These are phyloP conservation scores for Philereme vetulata DNA, from an alignment of 2,888 invertebrate species.

Conservation along the genomic window DNA sequence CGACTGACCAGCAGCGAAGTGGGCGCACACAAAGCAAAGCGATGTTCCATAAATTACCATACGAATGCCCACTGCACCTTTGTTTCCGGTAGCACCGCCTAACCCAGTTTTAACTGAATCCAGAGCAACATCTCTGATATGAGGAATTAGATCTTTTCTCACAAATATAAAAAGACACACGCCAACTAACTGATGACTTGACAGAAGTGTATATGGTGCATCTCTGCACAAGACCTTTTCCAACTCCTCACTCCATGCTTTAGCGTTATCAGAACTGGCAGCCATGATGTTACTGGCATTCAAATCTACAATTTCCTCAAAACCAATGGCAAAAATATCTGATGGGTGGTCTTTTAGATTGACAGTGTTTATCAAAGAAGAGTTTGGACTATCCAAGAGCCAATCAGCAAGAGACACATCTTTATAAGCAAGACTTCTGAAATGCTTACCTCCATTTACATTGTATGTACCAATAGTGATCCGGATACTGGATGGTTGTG, in stretches of 20 bases:
- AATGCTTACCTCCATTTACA: constrained; percentile 99
- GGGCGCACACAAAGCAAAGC: constrained; percentile 98
- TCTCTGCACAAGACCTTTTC: constrained; percentile 96
- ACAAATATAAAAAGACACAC: constrained; percentile 98
- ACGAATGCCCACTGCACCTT: constrained; percentile 97
- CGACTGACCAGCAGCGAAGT: constrained; percentile 99
- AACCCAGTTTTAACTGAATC: constrained; percentile 99
- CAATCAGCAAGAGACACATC: constrained; percentile 94
- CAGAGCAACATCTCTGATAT: constrained; percentile 95
- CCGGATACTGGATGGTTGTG: constrained; percentile 87
- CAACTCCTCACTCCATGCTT: constrained; percentile 97
- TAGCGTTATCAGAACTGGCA: constrained; percentile 95
- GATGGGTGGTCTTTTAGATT: constrained; percentile 85
- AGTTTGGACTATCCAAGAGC: constrained; percentile 92
- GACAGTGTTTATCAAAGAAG: constrained; percentile 72
- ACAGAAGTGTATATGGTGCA: constrained; percentile 93
- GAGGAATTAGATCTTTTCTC: constrained; percentile 93
- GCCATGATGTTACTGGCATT: constrained; percentile 99
- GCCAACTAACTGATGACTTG: constrained; percentile 97
- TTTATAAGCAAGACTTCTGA: constrained; percentile 97
- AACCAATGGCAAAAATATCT: constrained; percentile 98
- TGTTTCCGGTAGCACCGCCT: constrained; percentile 98
- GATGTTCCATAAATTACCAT: constrained; percentile 96
- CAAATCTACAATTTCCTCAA: constrained; percentile 99
- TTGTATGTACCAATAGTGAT: constrained; percentile 98